Conservation (phyloP, 2,888 invertebrate species). For the Malthinus seriepunctatus region DNA sequence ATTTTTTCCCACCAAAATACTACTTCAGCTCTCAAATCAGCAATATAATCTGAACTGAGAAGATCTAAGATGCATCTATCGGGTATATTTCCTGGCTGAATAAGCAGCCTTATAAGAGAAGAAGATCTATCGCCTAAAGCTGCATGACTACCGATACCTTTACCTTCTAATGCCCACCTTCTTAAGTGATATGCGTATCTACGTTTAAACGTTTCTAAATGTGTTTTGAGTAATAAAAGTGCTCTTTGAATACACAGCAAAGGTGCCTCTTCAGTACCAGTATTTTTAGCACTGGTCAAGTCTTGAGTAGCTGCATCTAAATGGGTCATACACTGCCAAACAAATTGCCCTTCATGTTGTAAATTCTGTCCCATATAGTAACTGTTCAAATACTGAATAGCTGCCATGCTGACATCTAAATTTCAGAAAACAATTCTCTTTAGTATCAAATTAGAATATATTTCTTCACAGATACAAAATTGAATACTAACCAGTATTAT, state of each 20-base stretch:
- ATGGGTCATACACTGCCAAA: conserved; percentile 91
- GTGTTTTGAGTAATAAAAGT: conserved; percentile 83
- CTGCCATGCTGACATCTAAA: conserved; percentile 87
- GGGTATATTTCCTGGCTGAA: conserved; percentile 87
- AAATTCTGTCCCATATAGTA: conserved; percentile 93
- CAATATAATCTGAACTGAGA: conserved; percentile 84
- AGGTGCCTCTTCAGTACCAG: conserved; percentile 72
- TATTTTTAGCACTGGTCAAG: conserved; percentile 55
- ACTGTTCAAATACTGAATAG: conserved; percentile 91
- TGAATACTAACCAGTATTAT: conserved; percentile 69
- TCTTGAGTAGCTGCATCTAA: conserved; percentile 82
- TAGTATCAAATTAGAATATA: not conserved
- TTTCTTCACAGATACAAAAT: not conserved
- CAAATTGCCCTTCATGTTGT: conserved; percentile 90
- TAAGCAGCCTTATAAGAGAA: conserved; percentile 73
- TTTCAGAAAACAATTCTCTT: conserved; percentile 22
- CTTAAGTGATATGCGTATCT: conserved; percentile 87
- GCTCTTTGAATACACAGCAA: conserved; percentile 90
- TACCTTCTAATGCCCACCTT: conserved; percentile 85
- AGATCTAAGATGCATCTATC: conserved; percentile 83
- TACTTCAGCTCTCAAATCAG: conserved; percentile 90
- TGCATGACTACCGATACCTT: conserved; percentile 78
- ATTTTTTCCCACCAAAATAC: conserved; percentile 91
- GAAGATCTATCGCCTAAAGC: conserved; percentile 63
- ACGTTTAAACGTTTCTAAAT: conserved; percentile 88